Conservation (phyloP, 2,888 invertebrate species). For the Phalangium opilio region DNA sequence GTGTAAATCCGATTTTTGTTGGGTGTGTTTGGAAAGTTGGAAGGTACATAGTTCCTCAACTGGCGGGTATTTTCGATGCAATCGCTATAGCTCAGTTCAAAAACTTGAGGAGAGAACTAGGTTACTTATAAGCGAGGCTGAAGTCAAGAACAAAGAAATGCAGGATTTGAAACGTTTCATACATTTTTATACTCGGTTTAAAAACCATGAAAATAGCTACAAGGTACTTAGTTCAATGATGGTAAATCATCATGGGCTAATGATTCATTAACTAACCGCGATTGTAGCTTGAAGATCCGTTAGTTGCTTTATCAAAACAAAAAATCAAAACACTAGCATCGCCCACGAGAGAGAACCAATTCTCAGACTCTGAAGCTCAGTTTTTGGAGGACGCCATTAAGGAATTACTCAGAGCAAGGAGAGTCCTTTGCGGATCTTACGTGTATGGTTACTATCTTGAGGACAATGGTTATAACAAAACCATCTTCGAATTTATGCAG, state of each 20-base stretch:
- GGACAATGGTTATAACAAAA: slow-evolving; percentile 47
- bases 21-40: slow-evolving; percentile 55
- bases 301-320: slow-evolving; percentile 41
- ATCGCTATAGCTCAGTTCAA: slow-evolving; percentile 46
- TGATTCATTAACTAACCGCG: neutral
- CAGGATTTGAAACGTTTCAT: slow-evolving; percentile 48
- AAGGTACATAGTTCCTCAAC: slow-evolving; percentile 51
- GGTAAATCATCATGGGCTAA: neutral
- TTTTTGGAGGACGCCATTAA: slow-evolving; percentile 49
- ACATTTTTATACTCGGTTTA: slow-evolving; percentile 47
- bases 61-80: slow-evolving; percentile 51
- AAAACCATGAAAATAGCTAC: slow-evolving; percentile 48
- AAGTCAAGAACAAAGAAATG: slow-evolving; percentile 40
- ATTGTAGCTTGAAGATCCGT: slow-evolving; percentile 42
- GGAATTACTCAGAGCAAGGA: slow-evolving; percentile 44
- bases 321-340: slow-evolving; percentile 46
- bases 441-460: slow-evolving; percentile 51
- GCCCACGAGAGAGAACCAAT: slow-evolving; percentile 28
- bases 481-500: slow-evolving; percentile 53
- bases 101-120: slow-evolving; percentile 42
- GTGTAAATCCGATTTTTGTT: slow-evolving; percentile 56
- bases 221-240: slow-evolving; percentile 25
- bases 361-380: slow-evolving; percentile 23
- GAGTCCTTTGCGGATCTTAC: slow-evolving; percentile 48
- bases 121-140: slow-evolving; percentile 41